Conservation (phyloP, 23 tunicate species). For the Botrylloides violaceus region DNA sequence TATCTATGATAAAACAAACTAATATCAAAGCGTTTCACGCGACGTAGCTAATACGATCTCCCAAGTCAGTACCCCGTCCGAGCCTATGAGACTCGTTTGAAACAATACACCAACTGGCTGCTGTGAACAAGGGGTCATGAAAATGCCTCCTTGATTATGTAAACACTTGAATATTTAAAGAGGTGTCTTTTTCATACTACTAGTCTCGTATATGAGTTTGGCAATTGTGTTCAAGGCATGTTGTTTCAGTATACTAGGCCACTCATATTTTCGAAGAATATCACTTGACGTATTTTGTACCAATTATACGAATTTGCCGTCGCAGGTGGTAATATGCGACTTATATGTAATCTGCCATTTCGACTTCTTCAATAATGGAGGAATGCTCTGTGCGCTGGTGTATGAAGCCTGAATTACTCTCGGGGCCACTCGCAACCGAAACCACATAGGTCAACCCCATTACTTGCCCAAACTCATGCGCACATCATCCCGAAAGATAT, state of each 20-base stretch:
- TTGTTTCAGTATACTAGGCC: background rate
- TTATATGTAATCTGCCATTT: too few relatives aligned
- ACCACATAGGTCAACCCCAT: too few relatives aligned
- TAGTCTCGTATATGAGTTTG: background rate
- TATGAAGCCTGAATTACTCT: too few relatives aligned
- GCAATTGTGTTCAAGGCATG: background rate
- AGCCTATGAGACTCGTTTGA: background rate
- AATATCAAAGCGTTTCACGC: background rate
- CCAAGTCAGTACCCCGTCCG: background rate
- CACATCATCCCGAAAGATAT: too few relatives aligned
- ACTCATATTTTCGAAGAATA: background rate
- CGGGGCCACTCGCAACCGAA: too few relatives aligned
- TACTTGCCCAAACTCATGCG: too few relatives aligned
- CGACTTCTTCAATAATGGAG: too few relatives aligned
- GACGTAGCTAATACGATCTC: background rate
- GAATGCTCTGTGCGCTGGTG: too few relatives aligned
- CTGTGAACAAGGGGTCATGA: background rate
- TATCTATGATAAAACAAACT: background rate
- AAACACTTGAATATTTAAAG: background rate
- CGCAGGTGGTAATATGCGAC: too few relatives aligned
- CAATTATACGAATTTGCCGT: too few relatives aligned
- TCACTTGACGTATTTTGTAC: background rate
- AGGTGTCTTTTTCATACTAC: background rate
- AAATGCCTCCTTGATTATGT: background rate
- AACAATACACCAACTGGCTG: constrained; percentile 1